phyloP scores from a whole-genome alignment of 1,140 invertebrate species.

The Heterodera schachtii region DNA sequence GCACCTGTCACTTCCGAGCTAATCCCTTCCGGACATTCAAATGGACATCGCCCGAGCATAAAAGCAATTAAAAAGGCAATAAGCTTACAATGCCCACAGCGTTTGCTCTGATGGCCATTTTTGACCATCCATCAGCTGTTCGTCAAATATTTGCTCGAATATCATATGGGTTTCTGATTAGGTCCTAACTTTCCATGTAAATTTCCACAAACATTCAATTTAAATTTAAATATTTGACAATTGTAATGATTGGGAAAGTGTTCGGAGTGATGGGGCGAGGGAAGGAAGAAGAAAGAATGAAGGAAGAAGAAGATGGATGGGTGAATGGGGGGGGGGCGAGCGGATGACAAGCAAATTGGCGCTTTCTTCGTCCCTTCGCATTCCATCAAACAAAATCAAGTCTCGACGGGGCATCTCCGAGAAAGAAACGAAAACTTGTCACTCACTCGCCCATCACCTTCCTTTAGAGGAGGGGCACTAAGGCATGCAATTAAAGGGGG shows the following conservation, averaged over 20 bases:
- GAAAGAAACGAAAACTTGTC: constrained; percentile 10
- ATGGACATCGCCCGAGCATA: background rate
- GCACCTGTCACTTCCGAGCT: constrained; percentile 14
- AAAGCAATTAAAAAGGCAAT: constrained; percentile 1
- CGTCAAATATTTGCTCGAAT: background rate
- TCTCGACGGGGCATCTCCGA: background rate
- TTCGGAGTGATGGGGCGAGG: too few species aligned
- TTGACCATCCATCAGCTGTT: background rate
- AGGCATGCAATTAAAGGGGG: background rate
- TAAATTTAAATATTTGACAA: too few species aligned
- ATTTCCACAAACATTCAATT: too few species aligned
- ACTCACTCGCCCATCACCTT: background rate
- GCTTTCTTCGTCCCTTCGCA: background rate
- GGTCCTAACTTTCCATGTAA: too few species aligned
- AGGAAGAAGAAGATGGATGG: background rate
- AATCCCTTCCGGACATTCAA: constrained; percentile 10
- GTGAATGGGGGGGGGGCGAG: background rate
- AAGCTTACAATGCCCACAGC: background rate
- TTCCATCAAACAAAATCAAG: background rate
- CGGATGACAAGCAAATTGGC: constrained; percentile 13
- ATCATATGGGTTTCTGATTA: too few species aligned
- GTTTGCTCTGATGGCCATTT: background rate
- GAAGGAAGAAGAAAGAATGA: background rate
- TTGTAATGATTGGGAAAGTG: too few species aligned
- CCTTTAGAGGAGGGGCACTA: background rate